Base-by-base conservation (phyloP, 2,113 vertebrate species). In the Centrocercus urophasianus region DNA sequence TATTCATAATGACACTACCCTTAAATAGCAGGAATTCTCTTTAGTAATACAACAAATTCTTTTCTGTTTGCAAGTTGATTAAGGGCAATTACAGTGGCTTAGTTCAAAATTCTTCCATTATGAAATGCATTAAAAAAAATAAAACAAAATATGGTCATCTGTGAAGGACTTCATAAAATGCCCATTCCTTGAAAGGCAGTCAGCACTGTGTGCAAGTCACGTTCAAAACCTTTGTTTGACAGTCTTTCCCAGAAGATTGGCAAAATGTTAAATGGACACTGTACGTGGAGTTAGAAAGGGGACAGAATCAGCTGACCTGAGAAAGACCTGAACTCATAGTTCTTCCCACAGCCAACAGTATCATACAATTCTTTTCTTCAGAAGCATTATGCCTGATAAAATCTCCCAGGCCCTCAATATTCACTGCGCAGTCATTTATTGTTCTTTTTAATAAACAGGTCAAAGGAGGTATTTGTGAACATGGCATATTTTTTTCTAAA, bases 301-400 rank as follows among this genome's bases (percentile, higher is more conserved):
- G 97, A 94, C 67, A 71, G 73, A 93, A 90, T 97, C 96, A 97
- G 93, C 95, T 97, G 96, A 97, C 96, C 75, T 88, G 69, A 54
- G 88, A 90, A 93, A 93, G 93, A 91, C 59, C 82, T 94, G 92
- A 93, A 93, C 73, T 91, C 45, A 19, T 48, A 93, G 83, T 96
- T 97, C 93, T 97, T 97, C 97, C 97, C 97, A 98, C 97, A 98
- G 92, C 91, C 90, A 92, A 88, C 42, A 59, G 84, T 94, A 96
- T 90, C 76, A 96, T 45, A 57, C 82, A 63, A 91, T 97, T 96
- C 96, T 83, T 93, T 97, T 96, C 96, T 89, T 93, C 94, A 93
- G 95, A 97, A 88, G 95, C 90, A 90, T 96, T 96, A 71, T 72
- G 60, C 64, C 82, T 87, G 96, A 98, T 97, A 97, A 97, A 96